Base-by-base conservation (phyloP, 2,888 invertebrate genomes). In the Stenurella melanura region DNA sequence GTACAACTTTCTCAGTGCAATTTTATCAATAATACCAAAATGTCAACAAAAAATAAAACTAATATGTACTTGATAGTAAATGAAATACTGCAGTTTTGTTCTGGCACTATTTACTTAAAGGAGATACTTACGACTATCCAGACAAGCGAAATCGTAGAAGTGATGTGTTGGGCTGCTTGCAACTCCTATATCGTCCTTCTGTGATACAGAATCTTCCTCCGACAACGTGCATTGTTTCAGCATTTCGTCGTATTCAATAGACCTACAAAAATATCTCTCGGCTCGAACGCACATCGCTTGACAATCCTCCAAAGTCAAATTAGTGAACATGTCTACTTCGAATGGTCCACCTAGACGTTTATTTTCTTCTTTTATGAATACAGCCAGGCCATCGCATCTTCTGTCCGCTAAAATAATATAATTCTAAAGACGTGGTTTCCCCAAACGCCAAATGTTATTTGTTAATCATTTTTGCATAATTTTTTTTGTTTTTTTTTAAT, bases 291-390 rank as follows among this genome's bases (percentile, higher is more conserved):
- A 97, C 92, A 96, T 95, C 2, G 95, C 93, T 88, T 96, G 96
- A 85, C 97, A 97, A 90, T 97, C 96, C 83, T 96, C 95, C 80
- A 96, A 90, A 4, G 96, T 96, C 89, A 96, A 92, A 87, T 96
- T 96, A 64, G 94, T 95, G 87, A 96, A 96, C 54, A 96, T 94
- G 87, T 96, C 96, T 54, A 96, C 96, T 89, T 96, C 96, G 87
- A 96, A 96, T 6, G 96, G 96, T 60, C 96, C 96, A 30, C 96
- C 95, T 7, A 97, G 92, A 42, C 96, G 92, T 89, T 96, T 96
- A 87, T 96, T 96, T 90, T 96, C 96, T 90, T 96, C 96, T 89
- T 96, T 96, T 42, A 97, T 95, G 87, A 96, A 97, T 10, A 96
- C 96, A 1, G 96, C 94, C 66, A 96, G 89, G 0, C 96, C 96